A percentile compares a stretch with the other conserved stretches of the same genome.
phyloP scores from a whole-genome alignment of 2,888 invertebrate genomes.

The Meteorus cinctellus region DNA sequence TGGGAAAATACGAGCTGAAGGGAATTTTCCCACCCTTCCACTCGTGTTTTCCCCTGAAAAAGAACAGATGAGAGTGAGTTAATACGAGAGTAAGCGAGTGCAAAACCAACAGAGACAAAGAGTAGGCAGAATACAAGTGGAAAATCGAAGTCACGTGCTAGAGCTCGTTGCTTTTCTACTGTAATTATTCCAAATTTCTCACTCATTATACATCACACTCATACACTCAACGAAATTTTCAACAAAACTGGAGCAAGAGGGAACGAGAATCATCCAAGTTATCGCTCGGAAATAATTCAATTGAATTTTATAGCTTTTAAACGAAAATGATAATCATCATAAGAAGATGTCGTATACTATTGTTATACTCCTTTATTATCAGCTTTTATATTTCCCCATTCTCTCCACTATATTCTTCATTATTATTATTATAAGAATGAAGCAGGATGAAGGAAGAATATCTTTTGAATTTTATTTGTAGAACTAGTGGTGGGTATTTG shows the following conservation, averaged over 20 bases:
- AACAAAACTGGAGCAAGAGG: neutral
- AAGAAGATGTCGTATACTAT: neutral
- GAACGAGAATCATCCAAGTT: neutral
- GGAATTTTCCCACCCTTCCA: neutral
- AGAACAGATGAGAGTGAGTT: neutral
- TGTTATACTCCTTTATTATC: neutral
- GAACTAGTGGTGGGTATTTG: neutral
- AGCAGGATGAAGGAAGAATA: no score
- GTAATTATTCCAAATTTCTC: constrained; percentile 26
- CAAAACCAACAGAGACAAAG: neutral
- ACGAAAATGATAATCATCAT: neutral
- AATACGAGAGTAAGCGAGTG: neutral
- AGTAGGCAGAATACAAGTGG: neutral
- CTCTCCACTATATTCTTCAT: neutral
- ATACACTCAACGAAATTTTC: neutral
- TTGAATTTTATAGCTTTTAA: neutral
- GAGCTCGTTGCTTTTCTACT: constrained; percentile 18
- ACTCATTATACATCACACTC: neutral
- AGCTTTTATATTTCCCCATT: neutral
- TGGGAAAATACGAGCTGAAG: neutral
- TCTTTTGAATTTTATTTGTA: neutral
- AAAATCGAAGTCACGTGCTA: constrained; percentile 4
- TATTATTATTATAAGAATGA: neutral
- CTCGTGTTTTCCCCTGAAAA: neutral
- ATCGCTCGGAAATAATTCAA: neutral